A percentile compares a stretch with the other conserved stretches of the same genome.
phyloP scores from a whole-genome alignment of 1,140 invertebrate species.

The Drosophila subobscura region DNA sequence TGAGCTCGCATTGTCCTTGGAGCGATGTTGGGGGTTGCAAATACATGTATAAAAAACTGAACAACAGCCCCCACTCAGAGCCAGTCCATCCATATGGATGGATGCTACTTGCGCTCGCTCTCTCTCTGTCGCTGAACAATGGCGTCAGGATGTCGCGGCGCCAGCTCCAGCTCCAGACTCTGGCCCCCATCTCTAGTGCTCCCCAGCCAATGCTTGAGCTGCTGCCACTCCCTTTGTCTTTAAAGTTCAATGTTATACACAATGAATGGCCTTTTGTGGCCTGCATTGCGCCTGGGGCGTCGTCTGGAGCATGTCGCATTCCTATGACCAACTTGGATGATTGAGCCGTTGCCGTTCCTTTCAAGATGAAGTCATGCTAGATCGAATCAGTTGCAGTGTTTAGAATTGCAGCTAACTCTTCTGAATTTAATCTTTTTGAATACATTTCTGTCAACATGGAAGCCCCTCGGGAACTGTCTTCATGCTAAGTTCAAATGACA shows the following conservation, averaged over 20 bases:
- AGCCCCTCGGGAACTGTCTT: too few species aligned
- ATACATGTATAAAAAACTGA: conserved; percentile 35
- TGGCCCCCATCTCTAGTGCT: not conserved
- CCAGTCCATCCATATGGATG: conserved; percentile 66
- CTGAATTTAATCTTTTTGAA: conserved; percentile 11
- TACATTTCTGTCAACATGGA: too few species aligned
- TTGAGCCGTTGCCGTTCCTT: conserved; percentile 18
- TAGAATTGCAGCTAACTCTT: not conserved
- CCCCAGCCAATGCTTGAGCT: not conserved
- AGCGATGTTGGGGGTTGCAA: conserved; percentile 50
- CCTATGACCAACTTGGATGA: conserved; percentile 29
- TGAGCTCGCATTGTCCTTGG: conserved; percentile 58
- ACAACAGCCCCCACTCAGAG: conserved; percentile 29
- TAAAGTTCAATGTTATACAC: conserved; percentile 53
- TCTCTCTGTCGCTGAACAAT: conserved; percentile 42
- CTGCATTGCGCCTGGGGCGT: conserved; percentile 46
- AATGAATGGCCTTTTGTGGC: conserved; percentile 55
- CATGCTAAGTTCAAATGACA: too few species aligned
- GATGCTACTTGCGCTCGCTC: conserved; percentile 5
- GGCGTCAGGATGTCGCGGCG: conserved; percentile 75
- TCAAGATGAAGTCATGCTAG: conserved; percentile 32
- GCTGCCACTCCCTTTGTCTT: conserved; percentile 10
- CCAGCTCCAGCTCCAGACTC: conserved; percentile 46
- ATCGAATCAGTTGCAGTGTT: conserved; percentile 3
- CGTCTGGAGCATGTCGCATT: conserved; percentile 38